Evolutionary conservation across 2,888 invertebrate species (phyloP), one percentile per base, ranked within the genome.

Genomic region (Machimus atricapillus): DNA sequence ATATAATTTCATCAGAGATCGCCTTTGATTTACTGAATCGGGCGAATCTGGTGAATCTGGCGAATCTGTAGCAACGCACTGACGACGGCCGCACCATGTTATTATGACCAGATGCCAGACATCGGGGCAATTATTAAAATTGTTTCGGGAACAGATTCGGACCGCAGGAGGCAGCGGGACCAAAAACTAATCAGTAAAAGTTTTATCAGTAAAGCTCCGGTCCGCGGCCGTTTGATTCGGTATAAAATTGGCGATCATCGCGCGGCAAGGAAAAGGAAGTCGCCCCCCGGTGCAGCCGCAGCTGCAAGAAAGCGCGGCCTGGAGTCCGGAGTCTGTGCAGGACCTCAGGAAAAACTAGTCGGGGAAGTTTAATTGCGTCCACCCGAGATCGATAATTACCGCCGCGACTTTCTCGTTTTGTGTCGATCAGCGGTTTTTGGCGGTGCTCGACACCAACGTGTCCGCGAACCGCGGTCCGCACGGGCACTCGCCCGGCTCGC

Each of bases 321-420:
- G n/a, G 8, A 78, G 19, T 81, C 52, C 34, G 34, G 34, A 34
- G 7, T 7, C 7, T 7, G 34, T 16, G 52, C 46, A 81, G 81
- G 81, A 56, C 52, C 88, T 87, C 88, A 87, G 89, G 89, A 88
- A 89, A 89, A 89, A 89, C 89, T 89, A 89, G 89, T 89, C 89
- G 85, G 86, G 82, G 88, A 88, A 88, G 88, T 89, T 90, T 89
- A 89, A 89, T 90, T 89, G 89, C 89, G 89, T 90, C 89, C 89
- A 88, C 89, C 88, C 88, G 88, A 89, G 89, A 86, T 46, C 83
- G 87, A 90, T 90, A 90, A 90, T 90, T 90, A 89, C 88, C 88
- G 87, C 46, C 23, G 86, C 23, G 86, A 87, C 83, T 88, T 88
- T 89, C 89, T 89, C 88, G 89, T 89, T 89, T 89, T 89, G 88